Percentiles rank a stretch among this genome's conserved stretches.
These are phyloP conservation scores for Drosophila subpulchrella DNA, from an alignment of 1,140 invertebrate genomes.

Conservation along the genomic window DNA sequence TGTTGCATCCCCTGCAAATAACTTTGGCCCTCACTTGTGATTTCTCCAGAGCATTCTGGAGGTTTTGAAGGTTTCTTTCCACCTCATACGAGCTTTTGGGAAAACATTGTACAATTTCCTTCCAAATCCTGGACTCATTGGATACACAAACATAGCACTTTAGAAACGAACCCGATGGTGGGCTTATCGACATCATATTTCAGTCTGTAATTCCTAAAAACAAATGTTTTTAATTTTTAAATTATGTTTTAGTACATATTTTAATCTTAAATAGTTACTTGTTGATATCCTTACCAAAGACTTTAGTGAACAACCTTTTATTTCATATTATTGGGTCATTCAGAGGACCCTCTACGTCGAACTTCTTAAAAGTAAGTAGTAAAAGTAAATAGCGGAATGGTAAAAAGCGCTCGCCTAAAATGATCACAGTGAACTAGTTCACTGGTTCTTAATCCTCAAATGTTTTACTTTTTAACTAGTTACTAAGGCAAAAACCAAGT, in stretches of 20 bases:
- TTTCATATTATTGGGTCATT: not conserved
- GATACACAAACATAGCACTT: slow-evolving; percentile 37
- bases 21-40: slow-evolving; percentile 1
- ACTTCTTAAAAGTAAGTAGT: not conserved
- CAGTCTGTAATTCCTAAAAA: not conserved
- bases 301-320: not conserved
- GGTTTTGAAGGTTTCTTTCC: not conserved
- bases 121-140: not conserved
- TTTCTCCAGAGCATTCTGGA: not conserved
- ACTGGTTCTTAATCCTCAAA: not conserved
- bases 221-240: no score
- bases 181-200: not conserved
- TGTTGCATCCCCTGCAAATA: slow-evolving; percentile 41
- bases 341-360: not conserved
- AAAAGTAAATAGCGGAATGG: not conserved
- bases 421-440: slow-evolving; percentile 3
- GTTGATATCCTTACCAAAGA: not conserved
- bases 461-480: no score
- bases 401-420: not conserved
- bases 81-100: not conserved
- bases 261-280: not conserved
- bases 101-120: not conserved
- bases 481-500: no score
- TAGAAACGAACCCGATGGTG: slow-evolving; percentile 4
- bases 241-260: not conserved